Conservation (phyloP, 2,797 vertebrate species). For the Cossypha heuglini region DNA sequence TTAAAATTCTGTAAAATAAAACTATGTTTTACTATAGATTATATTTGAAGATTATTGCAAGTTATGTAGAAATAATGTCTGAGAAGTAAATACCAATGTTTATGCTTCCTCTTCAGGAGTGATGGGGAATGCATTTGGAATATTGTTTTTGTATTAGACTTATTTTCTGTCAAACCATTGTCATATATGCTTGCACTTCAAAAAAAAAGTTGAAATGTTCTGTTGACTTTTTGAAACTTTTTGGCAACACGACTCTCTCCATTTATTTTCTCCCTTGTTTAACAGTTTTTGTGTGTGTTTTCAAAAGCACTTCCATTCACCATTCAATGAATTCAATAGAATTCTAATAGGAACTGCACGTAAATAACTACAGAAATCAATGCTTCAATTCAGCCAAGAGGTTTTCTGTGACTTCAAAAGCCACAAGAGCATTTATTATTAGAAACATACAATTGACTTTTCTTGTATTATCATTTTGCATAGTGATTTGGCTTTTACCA, state of each 20-base stretch:
- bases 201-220: constrained; percentile 24
- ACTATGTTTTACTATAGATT: not conserved
- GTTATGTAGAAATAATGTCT: not conserved
- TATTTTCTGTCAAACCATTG: not conserved
- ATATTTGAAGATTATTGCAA: not conserved
- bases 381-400: constrained; percentile 60
- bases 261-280: constrained; percentile 56
- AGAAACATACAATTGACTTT: constrained; percentile 65
- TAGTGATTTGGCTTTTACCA: constrained; percentile 48
- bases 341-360: constrained; percentile 65
- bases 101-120: not conserved
- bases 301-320: constrained; percentile 64
- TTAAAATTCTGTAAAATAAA: not conserved
- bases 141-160: not conserved
- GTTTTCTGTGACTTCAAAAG: constrained; percentile 63
- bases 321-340: constrained; percentile 64
- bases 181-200: not conserved
- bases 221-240: constrained; percentile 47
- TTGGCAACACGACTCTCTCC: not conserved
- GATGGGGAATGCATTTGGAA: not conserved
- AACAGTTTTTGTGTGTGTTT: constrained; percentile 60
- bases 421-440: constrained; percentile 67
- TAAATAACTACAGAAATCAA: constrained; percentile 69
- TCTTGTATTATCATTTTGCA: constrained; percentile 56
- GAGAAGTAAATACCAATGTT: not conserved